A percentile compares a stretch with the other conserved stretches of the same genome.
Conservation (phyloP, 2,888 invertebrate genomes). For the Fissipunctia ypsillon region DNA sequence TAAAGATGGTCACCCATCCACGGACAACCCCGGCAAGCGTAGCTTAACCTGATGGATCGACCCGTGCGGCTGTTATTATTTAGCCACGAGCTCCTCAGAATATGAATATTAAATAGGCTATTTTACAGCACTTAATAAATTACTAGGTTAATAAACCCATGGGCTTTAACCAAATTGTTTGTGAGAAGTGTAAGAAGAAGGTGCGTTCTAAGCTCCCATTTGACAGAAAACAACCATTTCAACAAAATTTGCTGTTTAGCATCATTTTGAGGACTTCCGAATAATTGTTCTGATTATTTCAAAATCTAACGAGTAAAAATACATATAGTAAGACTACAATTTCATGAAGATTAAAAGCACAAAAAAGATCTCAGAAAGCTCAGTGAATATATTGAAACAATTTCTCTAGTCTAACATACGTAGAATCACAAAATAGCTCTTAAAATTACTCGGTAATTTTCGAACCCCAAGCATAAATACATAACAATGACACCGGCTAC, state of each 20-base stretch:
- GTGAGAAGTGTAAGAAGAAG: neutral
- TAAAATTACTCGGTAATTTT: slow-evolving; percentile 49
- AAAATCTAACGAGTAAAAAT: neutral
- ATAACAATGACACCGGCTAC: slow-evolving; percentile 57
- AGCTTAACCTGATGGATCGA: no score
- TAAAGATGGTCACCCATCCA: no score
- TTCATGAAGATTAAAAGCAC: neutral
- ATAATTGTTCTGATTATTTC: neutral
- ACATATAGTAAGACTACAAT: neutral
- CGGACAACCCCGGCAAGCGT: no score
- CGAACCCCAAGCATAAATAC: slow-evolving; percentile 55
- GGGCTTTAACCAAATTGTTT: neutral
- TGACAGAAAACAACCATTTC: neutral
- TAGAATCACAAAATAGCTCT: slow-evolving; percentile 39
- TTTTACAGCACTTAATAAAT: neutral
- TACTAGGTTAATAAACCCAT: neutral
- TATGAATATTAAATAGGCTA: neutral
- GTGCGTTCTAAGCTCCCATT: neutral
- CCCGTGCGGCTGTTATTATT: no score
- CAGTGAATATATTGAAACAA: neutral
- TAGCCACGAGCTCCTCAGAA: no score
- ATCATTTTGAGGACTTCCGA: neutral
- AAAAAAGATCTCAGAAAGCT: neutral
- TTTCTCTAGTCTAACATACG: slow-evolving; percentile 28
- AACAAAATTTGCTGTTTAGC: neutral